Evolutionary conservation across 1,140 invertebrate genomes (phyloP), one percentile per base, ranked within the genome.

Genomic region (Rhynchophorus ferrugineus): DNA sequence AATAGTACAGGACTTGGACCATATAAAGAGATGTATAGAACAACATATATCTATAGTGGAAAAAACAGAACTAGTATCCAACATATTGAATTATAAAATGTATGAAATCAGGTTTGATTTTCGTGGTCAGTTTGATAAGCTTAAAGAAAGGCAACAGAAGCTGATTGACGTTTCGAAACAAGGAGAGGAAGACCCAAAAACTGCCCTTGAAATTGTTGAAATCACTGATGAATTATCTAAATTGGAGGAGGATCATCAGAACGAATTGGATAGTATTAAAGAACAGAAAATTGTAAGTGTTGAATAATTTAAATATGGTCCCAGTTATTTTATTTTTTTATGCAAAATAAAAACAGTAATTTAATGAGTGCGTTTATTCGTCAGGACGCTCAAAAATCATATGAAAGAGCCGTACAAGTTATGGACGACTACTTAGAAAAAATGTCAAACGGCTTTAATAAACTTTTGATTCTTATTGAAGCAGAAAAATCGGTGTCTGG

Each of bases 51-150:
- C 6, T 3, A 39, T 54, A 29, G 22, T 61, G 2, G 54, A 61
- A 18, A 59, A 53, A 47, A 54, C 49, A 6, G 60, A 61, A 18
- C 29, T 60, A 2, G 57, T 54, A 6, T 38, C 54, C 29, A 54
- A 55, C 18, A 41, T 61, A 8, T 29, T 61, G 9, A 60, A 44
- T 43, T 61, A 59, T 41, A 61, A 60, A 50, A 35, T 58, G 19
- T 60, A 57, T 29, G 57, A 61, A 38, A 49, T 57, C 2, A 47
- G 44, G 20, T 55, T 54, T 22, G 39, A 50, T n/a, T 61, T 57
- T 39, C 39, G 45, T 9, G 46, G n/a, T 1, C 36, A 45, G 44
- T 53, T 56, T 11, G 42, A 46, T 14, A 17, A 54, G 36, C 22
- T 61, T 11, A 54, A 45, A 16, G 39, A 49, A 14, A 21, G 37